phyloP scores from a whole-genome alignment of 2,113 vertebrate genomes.

The Lepidiolamprologus cunningtoni region DNA sequence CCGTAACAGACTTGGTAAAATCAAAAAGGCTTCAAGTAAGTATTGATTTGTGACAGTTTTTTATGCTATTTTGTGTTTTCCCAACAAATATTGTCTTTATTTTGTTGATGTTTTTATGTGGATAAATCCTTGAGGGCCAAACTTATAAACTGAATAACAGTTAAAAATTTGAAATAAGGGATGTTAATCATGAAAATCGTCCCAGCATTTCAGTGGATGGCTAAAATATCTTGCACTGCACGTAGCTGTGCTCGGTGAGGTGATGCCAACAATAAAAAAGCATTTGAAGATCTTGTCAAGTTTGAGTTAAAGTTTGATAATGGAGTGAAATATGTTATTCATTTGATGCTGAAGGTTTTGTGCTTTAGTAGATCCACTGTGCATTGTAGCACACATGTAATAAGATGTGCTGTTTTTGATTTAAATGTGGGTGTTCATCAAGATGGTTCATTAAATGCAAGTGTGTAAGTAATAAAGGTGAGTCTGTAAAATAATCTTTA shows the following conservation, averaged over 20 bases:
- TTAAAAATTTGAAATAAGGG: neutral
- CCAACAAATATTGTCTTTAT: neutral
- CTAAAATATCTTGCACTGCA: neutral
- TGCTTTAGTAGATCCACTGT: neutral
- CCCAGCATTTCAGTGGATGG: neutral
- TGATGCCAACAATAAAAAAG: neutral
- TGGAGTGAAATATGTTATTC: fast-evolving
- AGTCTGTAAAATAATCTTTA: neutral
- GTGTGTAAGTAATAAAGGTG: neutral
- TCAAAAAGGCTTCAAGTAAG: neutral
- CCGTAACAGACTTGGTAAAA: neutral
- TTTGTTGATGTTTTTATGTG: neutral
- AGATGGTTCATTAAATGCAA: neutral
- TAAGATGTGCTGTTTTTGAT: neutral
- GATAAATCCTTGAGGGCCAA: fast-evolving
- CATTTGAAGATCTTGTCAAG: neutral
- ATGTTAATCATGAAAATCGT: fast-evolving
- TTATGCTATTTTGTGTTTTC: neutral
- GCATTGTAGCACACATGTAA: neutral
- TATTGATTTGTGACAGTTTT: neutral
- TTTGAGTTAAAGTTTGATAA: neutral
- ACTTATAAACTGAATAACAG: neutral
- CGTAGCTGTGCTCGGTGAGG: fast-evolving
- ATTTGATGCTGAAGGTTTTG: neutral
- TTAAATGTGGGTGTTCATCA: fast-evolving